Evolutionary conservation across 2,797 vertebrate genomes (phyloP), one percentile per base, ranked within the genome.

Genomic region (Craterocephalus amniculus): DNA sequence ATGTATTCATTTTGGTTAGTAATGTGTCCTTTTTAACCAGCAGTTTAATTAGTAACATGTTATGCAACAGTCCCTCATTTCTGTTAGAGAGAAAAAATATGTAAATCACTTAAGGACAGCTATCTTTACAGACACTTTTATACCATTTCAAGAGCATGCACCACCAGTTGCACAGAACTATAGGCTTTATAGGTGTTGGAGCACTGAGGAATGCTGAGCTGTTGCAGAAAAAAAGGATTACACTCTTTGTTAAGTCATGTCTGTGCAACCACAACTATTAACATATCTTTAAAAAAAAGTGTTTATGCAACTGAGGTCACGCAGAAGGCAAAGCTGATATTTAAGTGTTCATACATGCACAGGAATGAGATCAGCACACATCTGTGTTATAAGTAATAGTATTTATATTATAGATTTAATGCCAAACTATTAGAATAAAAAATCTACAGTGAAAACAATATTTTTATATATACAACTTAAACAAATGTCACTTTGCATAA

Each of bases 1-100:
- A 16, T 74, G 8, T 66, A 67, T 78, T 79, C 67, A 36, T 82
- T 35, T 55, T 63, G 16, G 73, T 40, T 0, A 35, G 18, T 40
- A 36, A 60, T 20, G 16, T 40, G 34, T 18, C 62, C 18, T 72
- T 72, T 72, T 51, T n/a, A n/a, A 57, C 10, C 4, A 56, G 3
- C 4, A n/a, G 24, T 60, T 26, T 12, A 55, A 51, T 56, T 18
- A 32, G 0, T 51, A 12, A 58, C 13, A 48, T 59, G 20, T 49
- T 76, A 9, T 52, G 4, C 0, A 35, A 27, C 20, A n/a, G 9
- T 38, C 20, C 18, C 4, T 62, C 1, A 14, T 11, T 16, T 32
- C 4, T 10, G 3, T 52, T 29, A n/a, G 60, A 36, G 16, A 55
- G 10, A 67, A 70, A 72, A 34, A 34, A 34, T 8, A 31, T 8